A percentile compares a stretch with the other conserved stretches of the same genome.
These are phyloP conservation scores for Protophormia terraenovae DNA, from an alignment of 2,888 invertebrate genomes.

Conservation along the genomic window DNA sequence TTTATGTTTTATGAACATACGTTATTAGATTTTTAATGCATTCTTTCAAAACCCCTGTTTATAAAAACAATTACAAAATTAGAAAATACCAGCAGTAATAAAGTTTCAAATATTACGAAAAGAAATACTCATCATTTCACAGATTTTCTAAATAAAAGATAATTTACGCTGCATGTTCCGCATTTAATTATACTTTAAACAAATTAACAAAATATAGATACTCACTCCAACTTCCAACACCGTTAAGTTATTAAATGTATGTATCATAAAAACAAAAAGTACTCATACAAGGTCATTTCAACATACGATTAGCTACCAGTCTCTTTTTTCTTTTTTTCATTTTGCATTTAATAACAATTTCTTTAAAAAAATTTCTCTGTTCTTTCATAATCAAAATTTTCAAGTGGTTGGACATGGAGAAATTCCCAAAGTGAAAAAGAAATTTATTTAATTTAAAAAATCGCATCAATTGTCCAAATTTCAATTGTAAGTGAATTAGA, in stretches of 20 bases:
- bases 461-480: background rate
- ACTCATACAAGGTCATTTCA: slow-evolving; percentile 37
- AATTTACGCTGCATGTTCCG: slow-evolving; percentile 7
- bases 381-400: background rate
- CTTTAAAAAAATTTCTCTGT: background rate
- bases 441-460: background rate
- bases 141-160: slow-evolving; percentile 13
- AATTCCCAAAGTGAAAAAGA: background rate
- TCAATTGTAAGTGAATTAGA: background rate
- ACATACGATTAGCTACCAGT: background rate
- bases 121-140: background rate
- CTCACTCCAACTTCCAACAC: background rate
- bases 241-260: too few species aligned
- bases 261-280: background rate
- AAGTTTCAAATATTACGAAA: background rate
- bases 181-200: slow-evolving; percentile 4
- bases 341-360: background rate
- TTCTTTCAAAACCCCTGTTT: background rate
- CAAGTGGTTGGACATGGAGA: background rate
- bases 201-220: slow-evolving; percentile 11
- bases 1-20: background rate
- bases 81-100: background rate
- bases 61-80: background rate
- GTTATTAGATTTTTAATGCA: background rate
- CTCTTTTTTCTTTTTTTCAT: background rate